Evolutionary conservation across 2,113 vertebrate genomes (phyloP), one percentile per base, ranked within the genome.

Genomic region (Acanthochromis polyacanthus): DNA sequence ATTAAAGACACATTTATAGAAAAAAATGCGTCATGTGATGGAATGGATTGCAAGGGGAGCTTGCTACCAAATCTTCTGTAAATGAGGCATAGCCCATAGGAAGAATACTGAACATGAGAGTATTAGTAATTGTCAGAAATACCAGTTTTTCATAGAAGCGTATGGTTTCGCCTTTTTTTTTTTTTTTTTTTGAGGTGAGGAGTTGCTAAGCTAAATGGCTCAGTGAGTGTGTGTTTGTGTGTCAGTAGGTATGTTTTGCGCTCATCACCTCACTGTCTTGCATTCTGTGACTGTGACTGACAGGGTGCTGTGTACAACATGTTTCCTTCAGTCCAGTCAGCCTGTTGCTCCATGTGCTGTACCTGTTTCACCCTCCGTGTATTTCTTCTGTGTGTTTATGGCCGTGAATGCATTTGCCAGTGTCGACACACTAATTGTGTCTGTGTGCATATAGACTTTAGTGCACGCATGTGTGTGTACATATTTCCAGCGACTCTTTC

Each of bases 401-500:
- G 1, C 57, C 59, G 38, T 62, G 23, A 36, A n/a, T 36, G 64
- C 51, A 14, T 67, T 64, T 67, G 9, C 77, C 84, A 73, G 32
- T 63, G 60, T 62, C 0, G 20, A 61, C 68, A 36, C 48, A 74
- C 74, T 80, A 75, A 78, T 87, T 78, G 55, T 68, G 55, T 73
- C 50, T 74, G 50, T 80, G 73, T 68, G 64, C 4, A 28, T 71
- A 16, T 58, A 36, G 25, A 11, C 40, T 25, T 60, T 61, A 56
- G 65, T 22, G 17, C 45, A 38, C 48, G 22, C 20, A 15, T 19
- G 20, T 53, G 22, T 25, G 80, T 84, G 62, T 63, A 23, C 69
- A 88, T 91, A 81, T 89, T 92, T 91, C 88, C 85, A 87, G 76
- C 61, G 74, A 77, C 70, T 85, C 62, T 76, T 68, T 77, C 80